Conservation (phyloP, 1,140 invertebrate genomes). For the Campoletis sonorensis region DNA sequence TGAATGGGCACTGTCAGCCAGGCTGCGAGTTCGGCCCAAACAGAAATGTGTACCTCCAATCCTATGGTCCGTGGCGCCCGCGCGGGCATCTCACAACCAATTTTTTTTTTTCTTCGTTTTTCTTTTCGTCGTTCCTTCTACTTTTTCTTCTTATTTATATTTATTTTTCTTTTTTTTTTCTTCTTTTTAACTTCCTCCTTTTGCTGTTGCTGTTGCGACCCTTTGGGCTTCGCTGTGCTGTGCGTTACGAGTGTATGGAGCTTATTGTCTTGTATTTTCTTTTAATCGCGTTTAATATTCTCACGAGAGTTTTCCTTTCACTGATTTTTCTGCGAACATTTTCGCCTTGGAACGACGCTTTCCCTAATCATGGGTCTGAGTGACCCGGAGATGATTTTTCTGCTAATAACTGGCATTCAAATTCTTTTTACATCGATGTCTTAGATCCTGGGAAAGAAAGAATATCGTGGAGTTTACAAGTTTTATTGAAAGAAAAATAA, state of each 20-base stretch:
- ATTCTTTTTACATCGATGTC: too few species aligned
- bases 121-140: slow-evolving; percentile 28
- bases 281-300: background rate
- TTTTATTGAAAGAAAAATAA: too few species aligned
- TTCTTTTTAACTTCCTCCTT: slow-evolving; percentile 31
- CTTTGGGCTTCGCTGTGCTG: slow-evolving; percentile 31
- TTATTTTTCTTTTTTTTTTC: too few species aligned
- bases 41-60: slow-evolving; percentile 55
- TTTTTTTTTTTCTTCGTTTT: slow-evolving; percentile 39
- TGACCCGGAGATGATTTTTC: too few species aligned
- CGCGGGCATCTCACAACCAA: slow-evolving; percentile 51
- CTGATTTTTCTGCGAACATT: too few species aligned
- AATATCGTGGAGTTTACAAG: too few species aligned
- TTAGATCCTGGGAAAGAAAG: too few species aligned
- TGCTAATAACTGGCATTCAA: too few species aligned
- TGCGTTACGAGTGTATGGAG: slow-evolving; percentile 11
- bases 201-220: slow-evolving; percentile 11
- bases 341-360: too few species aligned
- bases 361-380: too few species aligned
- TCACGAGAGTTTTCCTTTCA: too few species aligned
- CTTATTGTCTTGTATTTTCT: background rate
- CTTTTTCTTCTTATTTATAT: background rate
- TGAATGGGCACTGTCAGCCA: slow-evolving; percentile 60
- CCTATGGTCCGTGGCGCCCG: slow-evolving; percentile 45
- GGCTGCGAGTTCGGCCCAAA: slow-evolving; percentile 47